Conservation (phyloP, 2,888 invertebrate species). For the Xestia rhomboidea region DNA sequence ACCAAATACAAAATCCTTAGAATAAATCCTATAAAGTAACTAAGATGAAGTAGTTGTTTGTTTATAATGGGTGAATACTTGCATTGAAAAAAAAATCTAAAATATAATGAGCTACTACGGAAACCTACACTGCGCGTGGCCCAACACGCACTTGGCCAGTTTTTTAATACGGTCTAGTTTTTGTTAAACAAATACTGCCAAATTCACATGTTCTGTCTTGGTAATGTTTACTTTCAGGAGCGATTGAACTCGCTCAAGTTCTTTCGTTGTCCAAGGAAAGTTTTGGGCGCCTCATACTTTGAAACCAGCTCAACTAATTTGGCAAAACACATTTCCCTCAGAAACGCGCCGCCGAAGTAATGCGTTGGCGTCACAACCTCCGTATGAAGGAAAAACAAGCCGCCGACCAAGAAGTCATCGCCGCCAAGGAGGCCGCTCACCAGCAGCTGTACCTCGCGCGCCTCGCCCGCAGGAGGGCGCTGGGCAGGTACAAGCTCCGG, state of each 20-base stretch:
- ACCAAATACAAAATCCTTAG: no score
- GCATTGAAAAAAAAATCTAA: no score
- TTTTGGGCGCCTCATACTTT: background rate
- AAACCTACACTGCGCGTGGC: no score
- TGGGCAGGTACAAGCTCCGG: conserved; percentile 90
- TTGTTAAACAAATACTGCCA: background rate
- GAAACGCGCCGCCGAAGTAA: conserved; percentile 92
- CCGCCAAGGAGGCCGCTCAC: conserved; percentile 92
- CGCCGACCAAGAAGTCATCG: conserved; percentile 91
- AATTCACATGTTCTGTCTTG: background rate
- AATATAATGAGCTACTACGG: no score
- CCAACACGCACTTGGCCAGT: no score
- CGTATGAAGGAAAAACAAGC: conserved; percentile 92
- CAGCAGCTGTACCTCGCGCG: conserved; percentile 91
- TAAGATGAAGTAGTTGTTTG: no score
- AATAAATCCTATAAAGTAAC: no score
- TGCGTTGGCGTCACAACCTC: conserved; percentile 92
- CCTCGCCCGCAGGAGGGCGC: conserved; percentile 90
- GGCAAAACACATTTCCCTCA: conserved; percentile 69
- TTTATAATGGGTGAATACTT: no score
- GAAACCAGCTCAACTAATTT: background rate
- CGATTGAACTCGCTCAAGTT: background rate
- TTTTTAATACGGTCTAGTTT: no score
- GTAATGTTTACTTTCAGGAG: background rate
- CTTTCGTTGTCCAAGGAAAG: background rate